Evolutionary conservation across 2,797 vertebrate species (phyloP).

Genomic region (Menidia menidia): DNA sequence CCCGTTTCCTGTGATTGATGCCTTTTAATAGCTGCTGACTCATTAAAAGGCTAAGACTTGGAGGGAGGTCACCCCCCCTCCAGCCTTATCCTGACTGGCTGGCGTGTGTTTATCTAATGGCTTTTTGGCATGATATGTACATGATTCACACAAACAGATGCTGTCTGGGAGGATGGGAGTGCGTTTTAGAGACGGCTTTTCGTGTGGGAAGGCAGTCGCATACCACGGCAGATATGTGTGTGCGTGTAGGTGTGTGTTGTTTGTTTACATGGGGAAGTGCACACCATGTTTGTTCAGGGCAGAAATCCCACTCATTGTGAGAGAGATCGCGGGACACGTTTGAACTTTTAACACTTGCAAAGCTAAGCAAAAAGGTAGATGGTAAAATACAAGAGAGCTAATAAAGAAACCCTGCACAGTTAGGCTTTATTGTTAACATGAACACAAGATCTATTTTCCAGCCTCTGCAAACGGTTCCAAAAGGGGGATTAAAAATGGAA

Average conservation of each 20-base stretch:
- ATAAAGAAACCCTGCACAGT: not conserved
- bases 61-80: not conserved
- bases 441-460: not conserved
- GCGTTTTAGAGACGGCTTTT: constrained; percentile 30
- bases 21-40: constrained; percentile 52
- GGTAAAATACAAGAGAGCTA: not conserved
- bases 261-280: too few relatives aligned
- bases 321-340: not conserved
- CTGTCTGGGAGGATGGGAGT: constrained; percentile 37
- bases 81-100: not conserved
- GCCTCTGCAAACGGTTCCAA: not conserved
- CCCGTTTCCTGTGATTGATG: constrained; percentile 50
- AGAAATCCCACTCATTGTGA: constrained; percentile 12
- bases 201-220: constrained; percentile 15
- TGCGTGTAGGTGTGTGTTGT: not conserved
- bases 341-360: not conserved
- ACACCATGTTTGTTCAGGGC: constrained; percentile 1
- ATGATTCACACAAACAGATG: constrained; percentile 75
- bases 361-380: not conserved
- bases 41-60: constrained; percentile 42
- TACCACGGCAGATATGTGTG: constrained; percentile 15
- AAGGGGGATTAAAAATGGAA: too few relatives aligned
- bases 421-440: not conserved
- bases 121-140: constrained; percentile 27
- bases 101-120: constrained; percentile 18